Evolutionary conservation across 2,797 vertebrate species (phyloP), one percentile per base, ranked within the genome.

Genomic region (Thamnophis elegans): DNA sequence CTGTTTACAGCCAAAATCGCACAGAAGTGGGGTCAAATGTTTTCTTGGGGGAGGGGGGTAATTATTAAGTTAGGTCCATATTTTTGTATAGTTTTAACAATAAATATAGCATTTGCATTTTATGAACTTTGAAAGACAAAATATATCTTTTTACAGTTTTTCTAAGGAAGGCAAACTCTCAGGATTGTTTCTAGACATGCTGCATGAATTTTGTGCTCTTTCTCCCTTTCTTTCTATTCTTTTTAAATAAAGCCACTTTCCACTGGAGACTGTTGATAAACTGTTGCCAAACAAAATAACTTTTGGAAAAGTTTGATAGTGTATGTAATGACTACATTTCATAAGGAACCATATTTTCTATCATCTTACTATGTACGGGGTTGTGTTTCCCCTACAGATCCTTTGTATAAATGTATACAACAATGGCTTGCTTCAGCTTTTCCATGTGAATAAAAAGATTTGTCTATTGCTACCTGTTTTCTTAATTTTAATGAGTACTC

Each of bases 361-460:
- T 96, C 96, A 94, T 96, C 97, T 98, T 97, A 97, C 98, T 98
- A 99, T 99, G 98, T 99, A 98, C 97, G 98, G 98, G 92, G 86
- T 91, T 88, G 91, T 55, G 62, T 87, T 97, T 97, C 98, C 98
- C 95, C 96, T 18, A n/a, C 3, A 97, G 97, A 98, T 98, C 97
- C 97, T 98, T 98, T 99, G 98, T 99, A 99, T 98, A 99, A 98
- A 98, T 98, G 97, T 99, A 98, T 97, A 97, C 98, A 98, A 98
- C 96, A 98, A 98, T 98, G 98, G 97, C 98, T 98, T 98, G 98
- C 96, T 96, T 95, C 94, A 87, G 96, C 97, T 99, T 99, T 98
- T 98, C 98, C 98, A 97, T 99, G 99, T 99, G 99, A 99, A 99
- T 99, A 99, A 99, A 93, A 99, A 98, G 96, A 98, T 94, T 93